Base-by-base conservation (phyloP, 2,888 invertebrate species). In the Heteropelma amictum region DNA sequence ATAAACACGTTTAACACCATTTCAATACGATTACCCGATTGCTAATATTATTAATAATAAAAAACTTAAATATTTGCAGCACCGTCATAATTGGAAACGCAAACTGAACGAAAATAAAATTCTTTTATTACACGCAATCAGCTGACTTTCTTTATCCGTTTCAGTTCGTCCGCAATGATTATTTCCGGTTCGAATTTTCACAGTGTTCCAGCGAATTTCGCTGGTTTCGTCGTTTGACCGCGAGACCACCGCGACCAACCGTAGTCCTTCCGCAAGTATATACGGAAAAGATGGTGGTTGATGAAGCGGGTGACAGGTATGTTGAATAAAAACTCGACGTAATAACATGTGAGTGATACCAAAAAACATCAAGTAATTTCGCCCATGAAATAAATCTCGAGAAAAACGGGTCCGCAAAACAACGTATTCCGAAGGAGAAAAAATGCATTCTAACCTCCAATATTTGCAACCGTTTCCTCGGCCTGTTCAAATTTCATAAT, bases 271-370 rank as follows among this genome's bases (percentile, higher is more conserved):
- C 78, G 65, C 68, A 75, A n/a, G 81, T 83, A 63, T 47, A 78
- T 72, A 72, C 61, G 79, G 76, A 81, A 84, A 84, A 61, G 61
- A 61, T 61, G 83, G 87, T 88, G 88, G 87, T 87, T 86, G 88
- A 89, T 85, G 87, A 88, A 85, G 86, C 83, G 83, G 85, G 83
- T 88, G 87, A 89, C 88, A 89, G 89, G 89, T 89, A 86, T 78
- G 89, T 86, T n/a, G n/a, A n/a, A n/a, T n/a, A n/a, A 77, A 74
- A 64, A 49, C 42, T 40, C 49, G 76, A 73, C 45, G n/a, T n/a
- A n/a, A n/a, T n/a, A n/a, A n/a, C n/a, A n/a, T n/a, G n/a, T n/a
- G n/a, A n/a, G n/a, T n/a, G 28, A 70, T 14, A 60, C 26, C 38
- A 19, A 63, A 35, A 26, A 60, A 40, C 33, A n/a, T n/a, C n/a